Evolutionary conservation across 2,797 vertebrate species (phyloP).

Genomic region (Staurois parvus): DNA sequence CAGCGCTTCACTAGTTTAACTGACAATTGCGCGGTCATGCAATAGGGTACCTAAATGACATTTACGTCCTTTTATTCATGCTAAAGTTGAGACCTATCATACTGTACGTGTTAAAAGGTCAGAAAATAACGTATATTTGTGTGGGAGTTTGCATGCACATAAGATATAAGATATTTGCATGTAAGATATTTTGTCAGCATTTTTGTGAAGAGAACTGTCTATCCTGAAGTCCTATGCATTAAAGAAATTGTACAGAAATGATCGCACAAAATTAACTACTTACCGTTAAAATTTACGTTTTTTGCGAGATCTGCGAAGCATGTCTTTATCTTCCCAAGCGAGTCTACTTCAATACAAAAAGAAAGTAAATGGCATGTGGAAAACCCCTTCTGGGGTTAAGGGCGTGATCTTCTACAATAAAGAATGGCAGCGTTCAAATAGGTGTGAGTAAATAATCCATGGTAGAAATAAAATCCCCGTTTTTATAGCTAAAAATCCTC

Average conservation of each 20-base stretch:
- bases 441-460: background rate
- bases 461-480: background rate
- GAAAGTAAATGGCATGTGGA: background rate
- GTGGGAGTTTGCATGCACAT: no score
- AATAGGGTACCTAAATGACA: no score
- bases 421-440: background rate
- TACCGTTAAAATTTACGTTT: background rate
- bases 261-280: background rate
- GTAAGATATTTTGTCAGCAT: no score
- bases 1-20: no score
- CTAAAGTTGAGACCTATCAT: no score
- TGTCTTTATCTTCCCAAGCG: background rate
- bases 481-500: background rate
- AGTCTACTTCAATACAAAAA: background rate
- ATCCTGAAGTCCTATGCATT: no score
- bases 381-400: background rate
- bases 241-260: background rate
- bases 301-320: conserved; percentile 5
- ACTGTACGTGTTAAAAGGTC: no score
- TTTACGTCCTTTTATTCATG: no score
- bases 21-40: no score
- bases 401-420: background rate
- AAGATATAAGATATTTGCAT: no score
- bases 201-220: no score
- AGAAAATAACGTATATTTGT: no score